phyloP scores from a whole-genome alignment of 2,888 invertebrate species.

The Coronaproctus castanopsis region DNA sequence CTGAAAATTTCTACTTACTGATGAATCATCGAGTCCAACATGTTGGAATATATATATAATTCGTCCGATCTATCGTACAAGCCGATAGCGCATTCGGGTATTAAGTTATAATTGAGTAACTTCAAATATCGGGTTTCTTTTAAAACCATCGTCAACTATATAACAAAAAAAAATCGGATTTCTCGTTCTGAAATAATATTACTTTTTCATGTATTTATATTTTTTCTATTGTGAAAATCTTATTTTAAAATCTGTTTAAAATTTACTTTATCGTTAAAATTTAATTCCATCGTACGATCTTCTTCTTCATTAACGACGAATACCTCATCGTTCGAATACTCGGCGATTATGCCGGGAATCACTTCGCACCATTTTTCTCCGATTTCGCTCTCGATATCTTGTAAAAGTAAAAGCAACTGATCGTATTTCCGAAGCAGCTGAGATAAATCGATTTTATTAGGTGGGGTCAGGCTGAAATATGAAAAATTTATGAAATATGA shows the following conservation, averaged over 20 bases:
- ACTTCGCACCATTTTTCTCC: conserved; percentile 3
- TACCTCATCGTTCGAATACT: no score
- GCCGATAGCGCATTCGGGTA: conserved; percentile 4
- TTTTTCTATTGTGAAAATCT: no score
- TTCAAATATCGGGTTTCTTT: conserved; percentile 11
- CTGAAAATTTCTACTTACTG: conserved; percentile 9
- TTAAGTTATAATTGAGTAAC: conserved; percentile 4
- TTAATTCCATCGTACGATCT: no score
- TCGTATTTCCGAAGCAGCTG: conserved; percentile 1
- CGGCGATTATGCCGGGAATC: conserved; percentile 8
- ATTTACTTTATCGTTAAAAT: conserved; percentile 11
- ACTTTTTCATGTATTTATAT: no score
- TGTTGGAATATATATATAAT: conserved; percentile 3
- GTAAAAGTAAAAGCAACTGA: conserved; percentile 2
- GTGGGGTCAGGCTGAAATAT: neutral
- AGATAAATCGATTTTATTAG: neutral
- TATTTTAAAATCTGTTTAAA: neutral
- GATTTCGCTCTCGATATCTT: conserved; percentile 6
- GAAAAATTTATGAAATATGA: neutral
- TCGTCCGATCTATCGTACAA: conserved; percentile 10
- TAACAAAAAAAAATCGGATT: neutral
- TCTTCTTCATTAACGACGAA: no score
- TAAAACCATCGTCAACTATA: conserved; percentile 2
- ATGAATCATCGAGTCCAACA: conserved; percentile 2
- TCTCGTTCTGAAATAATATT: no score